These are phyloP conservation scores for Caiman crocodilus DNA, from an alignment of 2,797 vertebrate species.

Conservation along the genomic window DNA sequence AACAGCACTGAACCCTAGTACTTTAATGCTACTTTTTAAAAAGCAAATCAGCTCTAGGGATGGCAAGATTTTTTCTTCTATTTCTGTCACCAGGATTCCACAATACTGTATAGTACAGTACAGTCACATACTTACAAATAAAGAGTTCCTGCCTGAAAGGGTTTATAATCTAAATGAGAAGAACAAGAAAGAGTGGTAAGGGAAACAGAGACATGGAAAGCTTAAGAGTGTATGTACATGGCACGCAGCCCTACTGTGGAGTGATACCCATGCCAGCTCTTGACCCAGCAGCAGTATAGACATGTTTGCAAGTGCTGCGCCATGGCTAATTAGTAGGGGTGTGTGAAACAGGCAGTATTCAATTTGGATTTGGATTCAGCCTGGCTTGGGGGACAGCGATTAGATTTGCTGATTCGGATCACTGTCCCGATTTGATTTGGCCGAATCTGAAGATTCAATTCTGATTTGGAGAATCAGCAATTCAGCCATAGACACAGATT, in stretches of 20 bases:
- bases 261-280: too few species aligned
- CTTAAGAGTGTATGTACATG: background rate
- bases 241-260: background rate
- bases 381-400: too few species aligned
- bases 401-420: too few species aligned
- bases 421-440: too few species aligned
- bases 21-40: background rate
- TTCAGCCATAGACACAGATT: too few species aligned
- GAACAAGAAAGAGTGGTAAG: background rate
- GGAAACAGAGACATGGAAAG: background rate
- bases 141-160: fast-evolving
- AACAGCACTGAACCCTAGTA: background rate
- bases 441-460: too few species aligned
- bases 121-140: background rate
- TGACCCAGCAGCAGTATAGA: too few species aligned
- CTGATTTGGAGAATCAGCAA: too few species aligned
- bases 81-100: background rate
- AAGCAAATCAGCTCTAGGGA: background rate
- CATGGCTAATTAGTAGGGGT: too few species aligned
- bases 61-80: background rate
- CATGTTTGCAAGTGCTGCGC: too few species aligned
- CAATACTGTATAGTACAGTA: background rate
- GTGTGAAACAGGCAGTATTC: too few species aligned
- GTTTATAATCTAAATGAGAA: background rate
- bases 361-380: too few species aligned